Conservation (phyloP, 2,888 invertebrate genomes). For the Drosophila phalerata region DNA sequence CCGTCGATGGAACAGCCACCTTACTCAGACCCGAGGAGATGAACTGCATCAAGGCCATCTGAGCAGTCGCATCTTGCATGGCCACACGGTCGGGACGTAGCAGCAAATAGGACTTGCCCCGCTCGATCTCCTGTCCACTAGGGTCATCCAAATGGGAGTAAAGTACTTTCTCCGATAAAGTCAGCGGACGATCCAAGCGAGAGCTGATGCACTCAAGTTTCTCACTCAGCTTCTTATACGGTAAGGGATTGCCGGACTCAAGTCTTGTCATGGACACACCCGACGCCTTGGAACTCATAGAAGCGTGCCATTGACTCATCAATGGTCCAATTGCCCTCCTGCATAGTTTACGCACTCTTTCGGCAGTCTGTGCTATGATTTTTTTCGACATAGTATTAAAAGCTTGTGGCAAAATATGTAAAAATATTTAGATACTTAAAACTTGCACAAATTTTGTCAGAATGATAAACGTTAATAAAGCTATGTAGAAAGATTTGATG, state of each 20-base stretch:
- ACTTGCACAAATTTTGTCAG: slow-evolving; percentile 26
- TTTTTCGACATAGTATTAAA: slow-evolving; percentile 21
- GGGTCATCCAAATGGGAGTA: slow-evolving; percentile 99
- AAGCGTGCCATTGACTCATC: slow-evolving; percentile 93
- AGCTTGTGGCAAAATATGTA: not conserved
- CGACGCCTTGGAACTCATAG: slow-evolving; percentile 88
- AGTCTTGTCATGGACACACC: slow-evolving; percentile 98
- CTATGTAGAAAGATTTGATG: not conserved
- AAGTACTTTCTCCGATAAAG: slow-evolving; percentile 98
- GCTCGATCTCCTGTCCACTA: slow-evolving; percentile 93
- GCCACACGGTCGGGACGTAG: slow-evolving; percentile 99
- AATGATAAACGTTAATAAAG: not conserved
- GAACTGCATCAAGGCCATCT: slow-evolving; percentile 99
- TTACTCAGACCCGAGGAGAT: slow-evolving; percentile 97
- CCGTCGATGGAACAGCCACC: slow-evolving; percentile 99
- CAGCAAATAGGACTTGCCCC: slow-evolving; percentile 96
- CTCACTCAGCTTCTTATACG: slow-evolving; percentile 92
- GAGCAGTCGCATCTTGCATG: slow-evolving; percentile 99
- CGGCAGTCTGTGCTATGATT: slow-evolving; percentile 9
- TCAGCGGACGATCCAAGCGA: slow-evolving; percentile 95
- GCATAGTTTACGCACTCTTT: slow-evolving; percentile 66
- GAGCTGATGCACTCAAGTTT: slow-evolving; percentile 93
- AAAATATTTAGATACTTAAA: not conserved
- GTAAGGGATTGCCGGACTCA: slow-evolving; percentile 89
- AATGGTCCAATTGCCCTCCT: slow-evolving; percentile 87